A percentile compares a stretch with the other conserved stretches of the same genome.
These are phyloP conservation scores for Rhinatrema bivittatum DNA, from an alignment of 2,797 vertebrate species.

Conservation along the genomic window DNA sequence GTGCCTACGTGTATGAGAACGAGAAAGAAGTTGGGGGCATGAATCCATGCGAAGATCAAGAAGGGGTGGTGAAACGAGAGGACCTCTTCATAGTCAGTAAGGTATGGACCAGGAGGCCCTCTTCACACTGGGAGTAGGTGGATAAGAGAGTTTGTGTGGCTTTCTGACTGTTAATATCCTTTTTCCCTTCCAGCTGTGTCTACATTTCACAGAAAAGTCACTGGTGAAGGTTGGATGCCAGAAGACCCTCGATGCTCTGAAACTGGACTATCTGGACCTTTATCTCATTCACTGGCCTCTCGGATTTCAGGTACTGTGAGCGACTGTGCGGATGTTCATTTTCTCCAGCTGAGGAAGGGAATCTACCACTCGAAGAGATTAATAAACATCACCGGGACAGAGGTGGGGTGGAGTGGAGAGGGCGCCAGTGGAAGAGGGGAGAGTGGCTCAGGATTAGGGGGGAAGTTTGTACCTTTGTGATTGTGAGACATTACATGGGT, in stretches of 20 bases:
- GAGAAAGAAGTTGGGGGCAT: conserved; percentile 67
- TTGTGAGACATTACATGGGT: no score
- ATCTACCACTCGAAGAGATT: no score
- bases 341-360: no score
- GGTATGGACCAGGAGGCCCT: conserved; percentile 50
- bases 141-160: no score
- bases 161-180: no score
- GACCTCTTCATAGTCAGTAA: conserved; percentile 80
- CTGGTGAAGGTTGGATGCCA: conserved; percentile 71
- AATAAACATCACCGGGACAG: no score
- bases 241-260: conserved; percentile 67
- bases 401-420: no score
- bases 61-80: conserved; percentile 63
- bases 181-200: conserved; percentile 70
- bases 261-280: conserved; percentile 80
- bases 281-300: conserved; percentile 81
- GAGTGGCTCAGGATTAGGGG: no score
- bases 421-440: no score
- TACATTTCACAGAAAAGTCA: conserved; percentile 68
- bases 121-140: no score
- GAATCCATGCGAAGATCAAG: conserved; percentile 63
- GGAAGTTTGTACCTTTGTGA: no score
- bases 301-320: conserved; percentile 69
- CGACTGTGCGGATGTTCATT: no score
- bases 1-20: conserved; percentile 66